These are phyloP conservation scores for Struthidea cinerea DNA, from an alignment of 2,113 vertebrate genomes.

Conservation along the genomic window DNA sequence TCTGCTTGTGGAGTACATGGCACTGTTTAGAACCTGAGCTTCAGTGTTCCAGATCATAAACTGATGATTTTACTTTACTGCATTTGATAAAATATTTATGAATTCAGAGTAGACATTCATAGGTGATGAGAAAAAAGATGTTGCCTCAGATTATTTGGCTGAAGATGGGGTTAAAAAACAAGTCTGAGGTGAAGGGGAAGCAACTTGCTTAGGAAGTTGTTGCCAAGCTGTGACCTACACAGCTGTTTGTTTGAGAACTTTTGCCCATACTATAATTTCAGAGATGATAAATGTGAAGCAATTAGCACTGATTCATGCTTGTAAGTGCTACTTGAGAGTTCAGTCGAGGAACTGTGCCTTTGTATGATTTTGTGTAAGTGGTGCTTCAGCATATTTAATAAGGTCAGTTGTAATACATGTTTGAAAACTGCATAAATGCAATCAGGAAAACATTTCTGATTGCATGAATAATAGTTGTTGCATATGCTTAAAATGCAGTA, in stretches of 20 bases:
- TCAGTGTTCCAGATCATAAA: neutral
- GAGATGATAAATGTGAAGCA: conserved; percentile 49
- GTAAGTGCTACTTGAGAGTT: conserved; percentile 50
- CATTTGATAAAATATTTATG: neutral
- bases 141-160: neutral
- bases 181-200: neutral
- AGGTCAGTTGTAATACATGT: conserved; percentile 70
- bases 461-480: conserved; percentile 72
- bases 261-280: conserved; percentile 32
- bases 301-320: conserved; percentile 62
- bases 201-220: neutral
- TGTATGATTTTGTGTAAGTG: conserved; percentile 52
- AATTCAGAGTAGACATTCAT: neutral
- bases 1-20: neutral
- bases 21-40: neutral
- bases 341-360: conserved; percentile 30
- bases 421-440: conserved; percentile 74
- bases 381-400: conserved; percentile 70
- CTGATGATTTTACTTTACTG: neutral
- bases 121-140: neutral
- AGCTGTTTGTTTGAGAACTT: conserved; percentile 49
- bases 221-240: conserved; percentile 30
- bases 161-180: neutral
- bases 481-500: conserved; percentile 60
- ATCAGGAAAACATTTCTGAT: conserved; percentile 74